A percentile compares a stretch with the other conserved stretches of the same genome.
Conservation (phyloP, 1,140 invertebrate species). For the Ceratitis capitata region DNA sequence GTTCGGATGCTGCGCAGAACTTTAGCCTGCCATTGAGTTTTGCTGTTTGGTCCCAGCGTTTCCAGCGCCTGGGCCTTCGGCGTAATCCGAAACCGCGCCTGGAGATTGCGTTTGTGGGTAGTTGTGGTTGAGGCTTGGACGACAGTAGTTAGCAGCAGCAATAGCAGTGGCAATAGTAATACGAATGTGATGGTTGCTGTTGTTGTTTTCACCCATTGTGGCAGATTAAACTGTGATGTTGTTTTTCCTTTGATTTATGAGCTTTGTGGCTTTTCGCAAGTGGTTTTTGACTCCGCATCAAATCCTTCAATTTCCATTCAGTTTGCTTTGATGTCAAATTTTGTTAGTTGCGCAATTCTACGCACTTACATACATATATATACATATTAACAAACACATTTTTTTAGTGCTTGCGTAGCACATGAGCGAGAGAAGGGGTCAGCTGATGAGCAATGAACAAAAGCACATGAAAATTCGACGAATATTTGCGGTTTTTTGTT, state of each 20-base stretch:
- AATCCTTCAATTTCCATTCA: conserved; percentile 27
- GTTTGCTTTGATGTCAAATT: conserved; percentile 57
- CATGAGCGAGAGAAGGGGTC: neutral
- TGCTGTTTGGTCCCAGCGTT: neutral
- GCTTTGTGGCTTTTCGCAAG: conserved; percentile 28
- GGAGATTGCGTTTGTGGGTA: neutral
- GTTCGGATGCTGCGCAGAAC: neutral
- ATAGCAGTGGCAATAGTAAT: neutral
- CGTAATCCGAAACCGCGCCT: conserved; percentile 16
- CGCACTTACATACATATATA: neutral
- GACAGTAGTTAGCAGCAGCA: neutral
- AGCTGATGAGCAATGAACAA: neutral
- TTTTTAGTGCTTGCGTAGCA: neutral
- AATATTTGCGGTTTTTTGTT: conserved; percentile 16
- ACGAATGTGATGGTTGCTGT: neutral
- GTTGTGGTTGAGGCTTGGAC: no score
- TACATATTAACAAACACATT: neutral
- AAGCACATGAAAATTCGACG: neutral
- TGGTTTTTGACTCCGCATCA: conserved; percentile 32
- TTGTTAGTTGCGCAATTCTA: conserved; percentile 17
- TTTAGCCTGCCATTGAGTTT: neutral
- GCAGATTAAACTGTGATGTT: conserved; percentile 8
- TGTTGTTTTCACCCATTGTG: neutral
- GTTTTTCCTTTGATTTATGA: conserved; percentile 32
- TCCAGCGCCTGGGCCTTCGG: neutral